Evolutionary conservation across 2,888 invertebrate species (phyloP).

Genomic region (Stramonita haemastoma): DNA sequence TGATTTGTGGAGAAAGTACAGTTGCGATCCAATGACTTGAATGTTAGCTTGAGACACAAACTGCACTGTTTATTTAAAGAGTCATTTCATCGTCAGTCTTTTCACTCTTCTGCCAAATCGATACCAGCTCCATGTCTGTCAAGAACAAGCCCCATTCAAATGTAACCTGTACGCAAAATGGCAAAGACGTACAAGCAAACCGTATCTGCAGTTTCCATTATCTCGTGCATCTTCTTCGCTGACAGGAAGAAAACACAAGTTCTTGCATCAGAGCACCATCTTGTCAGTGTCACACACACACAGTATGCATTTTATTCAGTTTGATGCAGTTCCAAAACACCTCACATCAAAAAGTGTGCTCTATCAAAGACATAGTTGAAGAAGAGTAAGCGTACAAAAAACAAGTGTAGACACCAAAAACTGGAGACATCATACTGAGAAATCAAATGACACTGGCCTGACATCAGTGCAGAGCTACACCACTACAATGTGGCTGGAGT

Average conservation of each 20-base stretch:
- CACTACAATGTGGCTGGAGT: neutral
- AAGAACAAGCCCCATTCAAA: neutral
- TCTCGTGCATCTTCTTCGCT: neutral
- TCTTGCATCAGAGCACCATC: constrained; percentile 22
- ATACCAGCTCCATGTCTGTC: neutral
- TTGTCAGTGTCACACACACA: neutral
- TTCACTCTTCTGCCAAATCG: neutral
- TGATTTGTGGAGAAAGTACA: neutral
- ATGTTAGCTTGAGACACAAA: neutral
- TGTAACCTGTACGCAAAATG: neutral
- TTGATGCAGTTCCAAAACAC: neutral
- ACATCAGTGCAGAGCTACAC: neutral
- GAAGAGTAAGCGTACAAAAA: neutral
- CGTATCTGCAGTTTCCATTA: neutral
- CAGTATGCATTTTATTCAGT: neutral
- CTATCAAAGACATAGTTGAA: neutral
- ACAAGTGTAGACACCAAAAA: neutral
- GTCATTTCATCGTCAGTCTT: neutral
- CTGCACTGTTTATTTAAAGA: neutral
- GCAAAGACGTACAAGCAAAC: neutral
- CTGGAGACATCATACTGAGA: neutral
- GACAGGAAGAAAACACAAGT: neutral
- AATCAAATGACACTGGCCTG: neutral
- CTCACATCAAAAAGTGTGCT: neutral
- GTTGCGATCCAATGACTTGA: neutral